Evolutionary conservation across 2,113 vertebrate species (phyloP).

Genomic region (Tupaia tana): DNA sequence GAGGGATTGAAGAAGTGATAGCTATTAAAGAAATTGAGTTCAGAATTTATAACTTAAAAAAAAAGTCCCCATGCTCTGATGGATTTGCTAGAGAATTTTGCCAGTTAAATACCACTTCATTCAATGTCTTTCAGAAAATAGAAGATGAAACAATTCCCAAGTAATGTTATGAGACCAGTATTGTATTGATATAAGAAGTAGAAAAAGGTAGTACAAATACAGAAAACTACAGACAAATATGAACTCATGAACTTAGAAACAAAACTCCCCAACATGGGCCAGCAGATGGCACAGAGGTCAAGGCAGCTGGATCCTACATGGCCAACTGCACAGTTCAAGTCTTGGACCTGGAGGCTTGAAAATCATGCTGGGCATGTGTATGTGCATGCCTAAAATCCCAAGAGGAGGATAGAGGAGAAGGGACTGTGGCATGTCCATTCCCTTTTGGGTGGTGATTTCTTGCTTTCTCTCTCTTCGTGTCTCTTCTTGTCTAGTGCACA

Average conservation of each 20-base stretch:
- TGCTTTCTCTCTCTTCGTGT: no score
- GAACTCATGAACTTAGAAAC: conserved; percentile 19
- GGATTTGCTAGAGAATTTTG: conserved; percentile 28
- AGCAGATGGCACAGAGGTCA: no score
- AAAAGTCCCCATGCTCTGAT: neutral
- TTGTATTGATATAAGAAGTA: neutral
- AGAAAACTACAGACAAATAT: neutral
- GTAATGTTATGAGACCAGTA: neutral
- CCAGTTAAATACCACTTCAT: conserved; percentile 32
- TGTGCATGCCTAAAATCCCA: no score
- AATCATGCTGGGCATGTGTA: no score
- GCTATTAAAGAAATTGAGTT: neutral
- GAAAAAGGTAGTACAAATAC: neutral
- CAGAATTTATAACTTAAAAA: neutral
- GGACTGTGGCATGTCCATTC: no score
- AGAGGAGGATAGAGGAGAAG: no score
- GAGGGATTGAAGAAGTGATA: neutral
- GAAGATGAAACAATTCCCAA: neutral
- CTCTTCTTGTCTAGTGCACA: no score
- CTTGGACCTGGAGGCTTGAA: no score
- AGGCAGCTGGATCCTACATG: no score
- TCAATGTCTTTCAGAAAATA: conserved; percentile 3
- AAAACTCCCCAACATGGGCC: neutral
- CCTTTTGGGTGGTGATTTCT: no score
- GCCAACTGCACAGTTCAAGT: no score